Base-by-base conservation (phyloP, 2,113 vertebrate genomes). In the Leucosticte australis region DNA sequence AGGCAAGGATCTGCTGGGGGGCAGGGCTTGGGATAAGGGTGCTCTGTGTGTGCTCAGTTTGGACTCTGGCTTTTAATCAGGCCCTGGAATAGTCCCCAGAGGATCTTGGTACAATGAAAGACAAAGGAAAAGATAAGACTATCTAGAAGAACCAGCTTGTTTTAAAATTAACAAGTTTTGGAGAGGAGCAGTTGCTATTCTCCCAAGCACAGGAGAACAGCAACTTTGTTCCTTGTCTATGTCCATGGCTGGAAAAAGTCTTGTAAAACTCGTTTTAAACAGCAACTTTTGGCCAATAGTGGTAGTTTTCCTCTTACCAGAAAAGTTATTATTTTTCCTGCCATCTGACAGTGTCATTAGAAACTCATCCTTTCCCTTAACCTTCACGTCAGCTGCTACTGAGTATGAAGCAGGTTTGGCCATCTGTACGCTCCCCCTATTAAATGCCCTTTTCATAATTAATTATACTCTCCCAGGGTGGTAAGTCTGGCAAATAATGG, bases 21-120 rank as follows among this genome's bases (percentile, higher is more conserved):
- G 5, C 4, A 3, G 13, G 15, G 4, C 24, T 26, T 67, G 14
- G 12, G 26, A 2, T 4, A 2, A 87, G 18, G 23, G 5, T 46
- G n/a, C 5, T 60, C 46, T 62, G 1, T 24, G 9, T 13, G 11
- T 2, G 1, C 46, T 55, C 0, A 0, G 3, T 28, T 5, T 4
- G 31, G 42, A 31, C 8, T 88, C 56, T 47, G 14, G 15, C 49
- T 82, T 67, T 92, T 53, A 84, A 35, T 70, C n/a, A 50, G n/a
- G 17, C 17, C 47, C 39, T 74, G 56, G 15, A 52, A 57, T 30
- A 49, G 18, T 59, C 39, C 10, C 28, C 42, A 63, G 46, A 50
- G 10, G n/a, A 57, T 50, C 33, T 56, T 53, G 20, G 19, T 42
- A 24, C 28, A 62, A 16, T 15, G 15, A 31, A 85, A 41, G 24